A percentile compares a stretch with the other conserved stretches of the same genome.
These are phyloP conservation scores for Cydia amplana DNA, from an alignment of 1,140 invertebrate genomes.

Conservation along the genomic window DNA sequence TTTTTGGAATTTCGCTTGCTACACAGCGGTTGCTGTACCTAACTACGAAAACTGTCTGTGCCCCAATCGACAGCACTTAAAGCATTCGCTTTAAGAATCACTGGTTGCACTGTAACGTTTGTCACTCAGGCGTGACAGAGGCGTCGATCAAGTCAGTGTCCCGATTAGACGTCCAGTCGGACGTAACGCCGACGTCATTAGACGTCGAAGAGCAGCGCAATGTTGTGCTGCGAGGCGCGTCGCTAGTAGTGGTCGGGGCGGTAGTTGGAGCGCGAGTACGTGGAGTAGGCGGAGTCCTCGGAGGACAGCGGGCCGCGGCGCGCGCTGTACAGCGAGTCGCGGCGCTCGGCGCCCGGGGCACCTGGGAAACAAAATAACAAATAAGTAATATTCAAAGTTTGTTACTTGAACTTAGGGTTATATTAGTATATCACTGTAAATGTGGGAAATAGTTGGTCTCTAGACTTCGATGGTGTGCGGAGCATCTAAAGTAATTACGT, in stretches of 20 bases:
- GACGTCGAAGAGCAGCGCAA: conserved; percentile 75
- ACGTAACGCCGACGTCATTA: conserved; percentile 36
- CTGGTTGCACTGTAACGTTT: too few species aligned
- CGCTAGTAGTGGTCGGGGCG: conserved; percentile 70
- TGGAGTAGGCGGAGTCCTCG: conserved; percentile 67
- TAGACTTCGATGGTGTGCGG: too few species aligned
- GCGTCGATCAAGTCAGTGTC: background rate
- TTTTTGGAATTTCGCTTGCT: too few species aligned
- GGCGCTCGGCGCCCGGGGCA: conserved; percentile 58
- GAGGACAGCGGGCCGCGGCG: conserved; percentile 61
- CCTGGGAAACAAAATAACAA: conserved; percentile 39
- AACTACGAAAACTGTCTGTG: too few species aligned
- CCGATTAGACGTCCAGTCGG: background rate
- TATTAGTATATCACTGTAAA: too few species aligned
- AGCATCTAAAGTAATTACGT: too few species aligned
- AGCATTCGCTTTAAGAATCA: too few species aligned
- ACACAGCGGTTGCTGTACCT: too few species aligned
- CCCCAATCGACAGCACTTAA: too few species aligned
- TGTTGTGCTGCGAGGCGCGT: conserved; percentile 73
- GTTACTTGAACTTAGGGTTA: too few species aligned
- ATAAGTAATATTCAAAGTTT: background rate
- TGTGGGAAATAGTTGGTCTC: too few species aligned
- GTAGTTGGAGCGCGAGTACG: conserved; percentile 43
- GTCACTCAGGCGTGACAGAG: background rate
- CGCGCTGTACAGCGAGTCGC: conserved; percentile 64